Evolutionary conservation across 2,113 vertebrate species (phyloP), one percentile per base, ranked within the genome.

Genomic region (Phyllopteryx taeniolatus): DNA sequence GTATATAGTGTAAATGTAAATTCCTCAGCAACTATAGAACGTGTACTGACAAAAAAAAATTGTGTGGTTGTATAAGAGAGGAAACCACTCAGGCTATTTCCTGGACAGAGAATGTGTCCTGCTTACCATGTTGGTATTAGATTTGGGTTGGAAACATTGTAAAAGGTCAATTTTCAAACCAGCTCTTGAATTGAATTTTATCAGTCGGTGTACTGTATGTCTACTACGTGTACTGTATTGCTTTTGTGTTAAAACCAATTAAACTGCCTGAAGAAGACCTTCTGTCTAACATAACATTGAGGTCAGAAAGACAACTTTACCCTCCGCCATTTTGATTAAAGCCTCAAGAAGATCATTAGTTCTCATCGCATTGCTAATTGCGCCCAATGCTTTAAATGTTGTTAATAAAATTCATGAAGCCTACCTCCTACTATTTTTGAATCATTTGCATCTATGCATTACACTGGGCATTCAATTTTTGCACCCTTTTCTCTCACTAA

Each of bases 331-430:
- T 75, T 59, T 69, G 75, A 35, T 64, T 74, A 76, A 64, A 76
- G 80, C 78, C 79, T 76, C 69, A 72, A 74, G 82, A 83, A 76
- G 76, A 85, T 78, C 68, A 83, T 80, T 83, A 80, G 79, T 79
- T 79, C 78, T 79, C 67, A 81, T 84, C 73, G 84, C 84, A 85
- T 83, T 79, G 79, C 81, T 84, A 78, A 84, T 85, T 78, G 77
- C 76, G 79, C 84, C 77, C 82, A 88, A 83, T 88, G 84, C 12
- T 86, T 85, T 83, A 83, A 83, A 86, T 86, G 83, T 85, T 87
- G 86, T 83, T 86, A 8, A 84, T 84, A 81, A 87, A 84, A 87
- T 88, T 86, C 81, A 89, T 75, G 84, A 78, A 74, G 79, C 83
- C 81, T 81, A 74, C 75, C 83, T 80, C 82, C 81, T 83, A 80